Evolutionary conservation across 2,113 vertebrate genomes (phyloP), one percentile per base, ranked within the genome.

Genomic region (Microtus montanus): DNA sequence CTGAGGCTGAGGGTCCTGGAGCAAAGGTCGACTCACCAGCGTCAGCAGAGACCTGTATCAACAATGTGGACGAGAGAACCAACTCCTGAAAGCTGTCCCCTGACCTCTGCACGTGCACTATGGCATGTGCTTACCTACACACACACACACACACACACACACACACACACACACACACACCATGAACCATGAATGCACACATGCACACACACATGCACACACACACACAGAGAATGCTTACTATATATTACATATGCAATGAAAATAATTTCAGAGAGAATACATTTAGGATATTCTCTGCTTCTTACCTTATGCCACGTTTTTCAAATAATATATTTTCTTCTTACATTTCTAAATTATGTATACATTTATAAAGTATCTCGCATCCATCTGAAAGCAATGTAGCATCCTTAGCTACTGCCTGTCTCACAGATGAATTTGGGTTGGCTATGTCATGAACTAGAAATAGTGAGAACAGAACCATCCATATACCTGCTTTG

Each of bases 301-400:
- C 15, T 79, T 78, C 47, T 49, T 49, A 11, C 7, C 17, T 87
- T 64, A 74, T 22, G 77, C 52, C 19, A 38, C 19, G 24, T 61
- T 84, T 94, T 84, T 71, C n/a, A 96, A 90, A 35, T 52, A 33
- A 20, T 44, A 12, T 64, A 78, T 71, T 75, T 58, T 68, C 28
- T 28, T 33, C 54, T 38, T 77, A 44, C 49, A 80, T 79, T 33
- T 92, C 78, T 64, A 84, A 82, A 30, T 13, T 33, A 87, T 63
- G 38, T n/a, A 87, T 74, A 79, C 19, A 75, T 44, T 15, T 85
- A 64, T 20, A 92, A 90, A 77, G 41, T 30, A 66, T 22, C 71
- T 87, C 47, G 63, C 44, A 61, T 7, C 44, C 13, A 49, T 82
- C 35, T 61, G 66, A 80, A 93, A n/a, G 47, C 52, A 35, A 47